A percentile compares a stretch with the other conserved stretches of the same genome.
These are phyloP conservation scores for Amia ocellicauda DNA, from an alignment of 2,113 vertebrate species.

Conservation along the genomic window DNA sequence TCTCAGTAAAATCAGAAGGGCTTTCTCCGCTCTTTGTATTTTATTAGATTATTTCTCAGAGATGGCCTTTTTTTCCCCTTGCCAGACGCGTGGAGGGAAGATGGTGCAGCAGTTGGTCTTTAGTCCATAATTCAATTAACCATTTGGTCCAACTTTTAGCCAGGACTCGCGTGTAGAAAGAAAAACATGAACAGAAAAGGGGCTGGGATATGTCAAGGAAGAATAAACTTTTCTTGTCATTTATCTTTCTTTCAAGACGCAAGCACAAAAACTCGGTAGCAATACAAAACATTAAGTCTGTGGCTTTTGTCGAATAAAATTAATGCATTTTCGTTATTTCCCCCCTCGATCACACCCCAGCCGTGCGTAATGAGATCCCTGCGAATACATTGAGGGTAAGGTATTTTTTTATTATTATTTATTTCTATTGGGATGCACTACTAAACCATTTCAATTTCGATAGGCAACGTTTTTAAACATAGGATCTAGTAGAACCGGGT, in stretches of 20 bases:
- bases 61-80: slow-evolving; percentile 78
- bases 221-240: slow-evolving; percentile 62
- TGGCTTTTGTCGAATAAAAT: slow-evolving; percentile 37
- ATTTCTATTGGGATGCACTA: background rate
- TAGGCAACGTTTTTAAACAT: no score
- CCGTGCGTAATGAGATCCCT: background rate
- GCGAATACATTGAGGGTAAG: background rate
- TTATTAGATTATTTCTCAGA: slow-evolving; percentile 98
- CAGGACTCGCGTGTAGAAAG: slow-evolving; percentile 88
- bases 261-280: slow-evolving; percentile 23
- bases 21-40: slow-evolving; percentile 89
- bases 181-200: slow-evolving; percentile 79
- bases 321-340: slow-evolving; percentile 4
- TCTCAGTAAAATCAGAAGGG: slow-evolving; percentile 91
- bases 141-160: slow-evolving; percentile 93
- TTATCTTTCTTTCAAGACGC: slow-evolving; percentile 47
- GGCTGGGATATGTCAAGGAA: slow-evolving; percentile 56
- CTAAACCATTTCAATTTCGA: no score
- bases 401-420: no score
- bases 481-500: no score
- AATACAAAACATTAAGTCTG: slow-evolving; percentile 27
- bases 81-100: slow-evolving; percentile 97
- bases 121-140: slow-evolving; percentile 97
- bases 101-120: slow-evolving; percentile 93
- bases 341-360: background rate